Evolutionary conservation across 2,113 vertebrate genomes (phyloP).

Genomic region (Campylorhamphus procurvoides): DNA sequence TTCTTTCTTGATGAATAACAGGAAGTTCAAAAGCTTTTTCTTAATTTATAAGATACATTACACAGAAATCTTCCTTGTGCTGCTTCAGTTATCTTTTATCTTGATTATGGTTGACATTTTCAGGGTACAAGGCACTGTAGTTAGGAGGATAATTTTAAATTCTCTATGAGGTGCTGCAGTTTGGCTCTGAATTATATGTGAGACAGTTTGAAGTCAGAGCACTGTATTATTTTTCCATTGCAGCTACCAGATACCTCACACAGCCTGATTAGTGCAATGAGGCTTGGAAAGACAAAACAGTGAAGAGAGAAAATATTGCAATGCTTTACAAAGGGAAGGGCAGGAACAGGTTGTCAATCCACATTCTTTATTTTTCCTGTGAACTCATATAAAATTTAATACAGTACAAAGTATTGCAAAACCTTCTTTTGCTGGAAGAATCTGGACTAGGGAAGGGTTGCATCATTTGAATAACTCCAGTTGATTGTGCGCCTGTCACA

Average conservation of each 20-base stretch:
- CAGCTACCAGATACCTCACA: neutral
- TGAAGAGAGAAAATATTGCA: neutral
- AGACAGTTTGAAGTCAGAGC: neutral
- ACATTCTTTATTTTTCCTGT: neutral
- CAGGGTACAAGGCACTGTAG: constrained; percentile 11
- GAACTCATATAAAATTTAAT: neutral
- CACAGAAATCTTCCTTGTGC: neutral
- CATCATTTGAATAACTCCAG: neutral
- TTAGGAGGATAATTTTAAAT: constrained; percentile 33
- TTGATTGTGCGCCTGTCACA: neutral
- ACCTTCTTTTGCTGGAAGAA: neutral
- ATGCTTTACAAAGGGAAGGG: neutral
- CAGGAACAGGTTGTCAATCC: neutral
- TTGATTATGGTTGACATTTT: constrained; percentile 34
- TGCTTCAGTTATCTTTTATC: constrained; percentile 20
- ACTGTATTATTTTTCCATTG: neutral
- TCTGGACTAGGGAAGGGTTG: neutral
- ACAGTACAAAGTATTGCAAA: neutral
- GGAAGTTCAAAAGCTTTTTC: constrained; percentile 35
- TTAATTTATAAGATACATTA: constrained; percentile 35
- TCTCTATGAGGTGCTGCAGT: constrained; percentile 21
- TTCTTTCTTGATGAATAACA: constrained; percentile 4
- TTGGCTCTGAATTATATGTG: constrained; percentile 5
- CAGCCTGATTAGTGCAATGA: neutral
- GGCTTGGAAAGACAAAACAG: neutral